Percentiles rank a stretch among this genome's conserved stretches.
phyloP scores from a whole-genome alignment of 2,797 vertebrate species.

The Platyrinchus mystaceus region DNA sequence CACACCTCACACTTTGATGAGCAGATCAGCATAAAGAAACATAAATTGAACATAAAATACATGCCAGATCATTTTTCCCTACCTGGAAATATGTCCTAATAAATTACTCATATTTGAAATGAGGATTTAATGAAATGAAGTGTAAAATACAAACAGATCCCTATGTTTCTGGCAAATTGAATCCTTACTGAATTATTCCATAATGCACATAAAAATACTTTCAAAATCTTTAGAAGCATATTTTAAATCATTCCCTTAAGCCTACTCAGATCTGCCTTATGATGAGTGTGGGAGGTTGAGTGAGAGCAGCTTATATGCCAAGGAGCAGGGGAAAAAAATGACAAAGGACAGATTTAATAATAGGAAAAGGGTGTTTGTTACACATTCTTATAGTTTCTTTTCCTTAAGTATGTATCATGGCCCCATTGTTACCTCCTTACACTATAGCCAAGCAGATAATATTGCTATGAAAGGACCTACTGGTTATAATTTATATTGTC shows the following conservation, averaged over 20 bases:
- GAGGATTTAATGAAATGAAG: background rate
- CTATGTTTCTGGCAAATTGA: background rate
- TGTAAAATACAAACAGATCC: background rate
- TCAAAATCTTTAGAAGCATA: background rate
- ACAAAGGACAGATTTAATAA: constrained; percentile 34
- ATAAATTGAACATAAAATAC: background rate
- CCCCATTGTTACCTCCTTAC: background rate
- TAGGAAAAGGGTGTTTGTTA: background rate
- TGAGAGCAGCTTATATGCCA: constrained; percentile 24
- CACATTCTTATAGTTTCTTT: background rate
- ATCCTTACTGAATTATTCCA: background rate
- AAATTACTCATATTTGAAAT: background rate
- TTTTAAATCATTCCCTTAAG: constrained; percentile 37
- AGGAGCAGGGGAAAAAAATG: background rate
- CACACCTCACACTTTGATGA: background rate
- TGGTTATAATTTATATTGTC: background rate
- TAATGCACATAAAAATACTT: background rate
- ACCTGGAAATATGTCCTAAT: background rate
- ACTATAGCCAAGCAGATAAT: background rate
- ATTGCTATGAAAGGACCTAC: background rate
- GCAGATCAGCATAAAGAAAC: background rate
- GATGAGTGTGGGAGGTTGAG: constrained; percentile 47
- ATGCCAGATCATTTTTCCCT: background rate
- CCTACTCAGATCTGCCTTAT: constrained; percentile 19
- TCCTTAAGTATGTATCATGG: background rate